A percentile compares a stretch with the other conserved stretches of the same genome.
These are phyloP conservation scores for Pseudomyrmex pallidus DNA, from an alignment of 1,140 invertebrate genomes.

Conservation along the genomic window DNA sequence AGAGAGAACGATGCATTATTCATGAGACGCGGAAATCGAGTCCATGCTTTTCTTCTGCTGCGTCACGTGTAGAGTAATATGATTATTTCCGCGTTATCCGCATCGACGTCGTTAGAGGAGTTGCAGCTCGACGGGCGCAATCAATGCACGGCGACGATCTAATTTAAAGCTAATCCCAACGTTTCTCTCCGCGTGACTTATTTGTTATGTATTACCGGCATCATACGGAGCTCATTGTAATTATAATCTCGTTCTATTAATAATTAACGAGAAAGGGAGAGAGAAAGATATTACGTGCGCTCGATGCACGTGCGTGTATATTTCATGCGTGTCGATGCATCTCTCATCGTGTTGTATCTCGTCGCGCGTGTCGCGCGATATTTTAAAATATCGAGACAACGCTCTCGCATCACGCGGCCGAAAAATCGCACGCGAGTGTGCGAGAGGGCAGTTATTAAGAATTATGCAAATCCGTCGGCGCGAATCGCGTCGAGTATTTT, in stretches of 20 bases:
- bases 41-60: neutral
- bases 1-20: slow-evolving; percentile 20
- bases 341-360: no score
- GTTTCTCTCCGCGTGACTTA: neutral
- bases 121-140: neutral
- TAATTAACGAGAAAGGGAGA: slow-evolving; percentile 24
- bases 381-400: slow-evolving; percentile 1
- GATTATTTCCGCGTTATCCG: slow-evolving; percentile 24
- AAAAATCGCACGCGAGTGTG: slow-evolving; percentile 43
- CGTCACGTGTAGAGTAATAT: neutral
- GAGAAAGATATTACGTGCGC: no score
- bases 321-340: no score
- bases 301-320: no score
- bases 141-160: neutral
- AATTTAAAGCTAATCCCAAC: slow-evolving; percentile 38
- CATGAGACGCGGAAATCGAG: slow-evolving; percentile 2
- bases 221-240: slow-evolving; percentile 22
- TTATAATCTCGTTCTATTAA: slow-evolving; percentile 45
- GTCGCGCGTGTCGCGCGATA: neutral
- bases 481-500: neutral
- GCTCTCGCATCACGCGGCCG: neutral
- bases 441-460: slow-evolving; percentile 45
- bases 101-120: neutral
- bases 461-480: slow-evolving; percentile 52
- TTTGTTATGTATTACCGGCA: neutral